Evolutionary conservation across 2,113 vertebrate species (phyloP), one percentile per base, ranked within the genome.

Genomic region (Tachysurus vachellii): DNA sequence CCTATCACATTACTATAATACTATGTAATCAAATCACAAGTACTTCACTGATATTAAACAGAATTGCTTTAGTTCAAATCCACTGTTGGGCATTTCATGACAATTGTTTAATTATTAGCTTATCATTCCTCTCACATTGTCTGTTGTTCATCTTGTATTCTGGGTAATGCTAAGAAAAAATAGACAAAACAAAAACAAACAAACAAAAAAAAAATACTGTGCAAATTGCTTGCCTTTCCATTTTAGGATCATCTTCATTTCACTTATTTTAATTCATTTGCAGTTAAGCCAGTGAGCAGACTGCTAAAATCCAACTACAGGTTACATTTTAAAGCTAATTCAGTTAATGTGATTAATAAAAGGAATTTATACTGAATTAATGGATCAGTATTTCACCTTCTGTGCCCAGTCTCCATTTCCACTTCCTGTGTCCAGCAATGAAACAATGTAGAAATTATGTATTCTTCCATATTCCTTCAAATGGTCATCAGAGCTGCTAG

Each of bases 141-240:
- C 53, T 57, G 61, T 86, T 42, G 54, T 66, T 83, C n/a, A 73
- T 42, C 26, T 77, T 80, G 50, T 56, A 86, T 56, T 85, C 66
- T 75, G 36, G 57, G 56, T 12, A 71, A 42, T 42, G n/a, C 54
- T 82, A 23, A 9, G 13, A 26, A 71, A n/a, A n/a, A 12, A 23
- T 17, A 1, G 53, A 83, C 28, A 70, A 59, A 83, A 36, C 36
- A 36, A 36, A 36, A 36, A 36, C 36, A 36, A 36, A 36, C 36
- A 36, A 36, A 36, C 36, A 31, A 31, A 42, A 79, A 47, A 75
- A 83, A 75, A 59, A 10, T 11, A 19, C 44, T 64, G 31, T 77
- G 87, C 59, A 87, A n/a, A 87, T 59, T 42, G 28, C 36, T 42
- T 57, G 56, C 19, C 56, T 84, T 31, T 66, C 66, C 17, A 89